A percentile compares a stretch with the other conserved stretches of the same genome.
Conservation (phyloP, 2,113 vertebrate species). For the Smithornis capensis region DNA sequence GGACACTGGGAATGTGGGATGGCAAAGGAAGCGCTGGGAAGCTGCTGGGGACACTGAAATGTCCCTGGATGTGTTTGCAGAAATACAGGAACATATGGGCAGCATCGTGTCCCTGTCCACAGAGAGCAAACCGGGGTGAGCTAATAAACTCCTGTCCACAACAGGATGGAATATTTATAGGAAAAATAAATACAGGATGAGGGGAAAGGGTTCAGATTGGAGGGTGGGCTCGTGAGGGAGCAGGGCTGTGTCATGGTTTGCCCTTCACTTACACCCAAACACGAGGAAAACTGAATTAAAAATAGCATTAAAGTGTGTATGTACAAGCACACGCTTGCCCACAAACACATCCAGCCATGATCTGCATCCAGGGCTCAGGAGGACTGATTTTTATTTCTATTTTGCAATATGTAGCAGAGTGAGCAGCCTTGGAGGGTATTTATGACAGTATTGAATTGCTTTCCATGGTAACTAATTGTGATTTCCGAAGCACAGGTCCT, state of each 20-base stretch:
- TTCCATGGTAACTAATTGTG: conserved; percentile 57
- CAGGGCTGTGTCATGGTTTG: rapidly evolving
- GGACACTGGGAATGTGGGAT: background rate
- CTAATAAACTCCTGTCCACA: background rate
- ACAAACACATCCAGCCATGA: background rate
- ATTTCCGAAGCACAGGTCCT: conserved; percentile 31
- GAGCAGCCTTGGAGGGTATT: background rate
- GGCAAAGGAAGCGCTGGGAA: background rate
- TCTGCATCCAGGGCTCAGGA: background rate
- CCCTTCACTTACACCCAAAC: background rate
- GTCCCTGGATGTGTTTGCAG: rapidly evolving
- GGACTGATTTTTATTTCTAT: background rate
- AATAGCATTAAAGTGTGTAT: background rate
- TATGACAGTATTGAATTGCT: background rate
- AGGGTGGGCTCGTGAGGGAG: background rate
- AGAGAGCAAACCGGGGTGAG: background rate
- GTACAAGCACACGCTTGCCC: background rate
- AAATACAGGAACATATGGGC: background rate
- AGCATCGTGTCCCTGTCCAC: background rate
- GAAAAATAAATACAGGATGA: rapidly evolving
- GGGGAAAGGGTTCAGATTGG: rapidly evolving
- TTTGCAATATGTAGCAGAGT: background rate
- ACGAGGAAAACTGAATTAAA: rapidly evolving
- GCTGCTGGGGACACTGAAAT: rapidly evolving
- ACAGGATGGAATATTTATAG: background rate